These are phyloP conservation scores for Belonocnema kinseyi DNA, from an alignment of 1,140 invertebrate species.

Conservation along the genomic window DNA sequence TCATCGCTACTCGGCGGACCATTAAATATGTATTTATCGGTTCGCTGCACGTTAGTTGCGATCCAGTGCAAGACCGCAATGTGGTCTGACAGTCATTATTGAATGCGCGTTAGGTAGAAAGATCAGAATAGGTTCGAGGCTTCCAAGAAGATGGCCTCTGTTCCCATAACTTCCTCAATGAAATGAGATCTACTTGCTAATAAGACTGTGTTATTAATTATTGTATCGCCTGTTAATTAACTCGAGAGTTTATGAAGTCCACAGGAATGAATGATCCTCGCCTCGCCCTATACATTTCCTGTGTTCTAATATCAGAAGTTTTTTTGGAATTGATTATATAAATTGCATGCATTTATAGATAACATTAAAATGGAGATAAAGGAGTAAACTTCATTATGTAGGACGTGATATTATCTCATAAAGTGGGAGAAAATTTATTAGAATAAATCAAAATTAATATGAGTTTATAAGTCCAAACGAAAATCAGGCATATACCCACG, in stretches of 20 bases:
- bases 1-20: neutral
- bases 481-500: too few species aligned
- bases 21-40: neutral
- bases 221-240: constrained; percentile 60
- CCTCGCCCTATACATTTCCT: constrained; percentile 12
- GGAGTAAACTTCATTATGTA: too few species aligned
- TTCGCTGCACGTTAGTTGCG: neutral
- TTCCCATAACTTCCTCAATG: constrained; percentile 3
- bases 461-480: too few species aligned
- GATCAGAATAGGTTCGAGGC: constrained; percentile 2
- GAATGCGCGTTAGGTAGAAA: neutral
- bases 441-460: too few species aligned
- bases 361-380: neutral
- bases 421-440: too few species aligned
- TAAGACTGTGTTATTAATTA: constrained; percentile 58
- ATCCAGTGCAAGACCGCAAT: neutral
- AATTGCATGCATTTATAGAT: neutral
- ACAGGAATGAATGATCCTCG: neutral
- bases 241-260: constrained; percentile 32
- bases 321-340: neutral
- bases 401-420: too few species aligned
- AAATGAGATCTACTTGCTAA: constrained; percentile 32
- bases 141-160: constrained; percentile 16
- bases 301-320: neutral
- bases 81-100: constrained; percentile 14